These are phyloP conservation scores for Halocynthia roretzi DNA, from an alignment of 23 tunicate genomes.

Conservation along the genomic window DNA sequence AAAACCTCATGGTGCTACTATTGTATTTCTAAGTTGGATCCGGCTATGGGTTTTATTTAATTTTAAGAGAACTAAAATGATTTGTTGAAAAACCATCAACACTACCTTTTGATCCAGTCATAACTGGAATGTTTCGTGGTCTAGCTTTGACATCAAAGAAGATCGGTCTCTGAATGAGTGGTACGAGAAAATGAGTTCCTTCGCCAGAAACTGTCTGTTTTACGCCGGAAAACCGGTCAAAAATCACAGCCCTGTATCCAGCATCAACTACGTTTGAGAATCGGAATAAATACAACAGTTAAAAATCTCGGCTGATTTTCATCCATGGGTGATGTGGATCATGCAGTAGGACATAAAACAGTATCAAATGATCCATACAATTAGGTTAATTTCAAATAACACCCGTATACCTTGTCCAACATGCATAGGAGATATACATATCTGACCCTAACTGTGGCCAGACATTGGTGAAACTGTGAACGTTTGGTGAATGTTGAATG, in stretches of 20 bases:
- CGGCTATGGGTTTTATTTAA: background rate
- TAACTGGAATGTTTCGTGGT: slow-evolving; percentile 92
- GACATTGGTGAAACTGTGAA: too few species aligned
- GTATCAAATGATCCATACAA: background rate
- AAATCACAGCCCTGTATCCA: slow-evolving; percentile 96
- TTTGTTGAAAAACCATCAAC: background rate
- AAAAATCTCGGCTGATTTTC: background rate
- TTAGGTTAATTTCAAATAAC: background rate
- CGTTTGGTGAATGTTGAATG: too few species aligned
- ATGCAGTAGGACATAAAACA: background rate
- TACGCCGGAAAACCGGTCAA: slow-evolving; percentile 91
- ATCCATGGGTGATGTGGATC: too few species aligned
- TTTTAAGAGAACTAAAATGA: background rate
- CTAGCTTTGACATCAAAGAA: slow-evolving; percentile 97
- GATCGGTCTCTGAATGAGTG: slow-evolving; percentile 89
- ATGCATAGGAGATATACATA: too few species aligned
- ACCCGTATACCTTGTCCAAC: too few species aligned
- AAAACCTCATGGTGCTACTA: too few species aligned
- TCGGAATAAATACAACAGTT: background rate
- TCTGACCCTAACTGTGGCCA: too few species aligned
- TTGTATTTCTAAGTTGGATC: background rate
- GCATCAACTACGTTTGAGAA: slow-evolving; percentile 83
- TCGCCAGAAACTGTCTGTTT: slow-evolving; percentile 72
- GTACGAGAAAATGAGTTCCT: slow-evolving; percentile 98
- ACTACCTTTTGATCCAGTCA: slow-evolving; percentile 94